phyloP scores from a whole-genome alignment of 1,140 invertebrate species.

The Achatina immaculata region DNA sequence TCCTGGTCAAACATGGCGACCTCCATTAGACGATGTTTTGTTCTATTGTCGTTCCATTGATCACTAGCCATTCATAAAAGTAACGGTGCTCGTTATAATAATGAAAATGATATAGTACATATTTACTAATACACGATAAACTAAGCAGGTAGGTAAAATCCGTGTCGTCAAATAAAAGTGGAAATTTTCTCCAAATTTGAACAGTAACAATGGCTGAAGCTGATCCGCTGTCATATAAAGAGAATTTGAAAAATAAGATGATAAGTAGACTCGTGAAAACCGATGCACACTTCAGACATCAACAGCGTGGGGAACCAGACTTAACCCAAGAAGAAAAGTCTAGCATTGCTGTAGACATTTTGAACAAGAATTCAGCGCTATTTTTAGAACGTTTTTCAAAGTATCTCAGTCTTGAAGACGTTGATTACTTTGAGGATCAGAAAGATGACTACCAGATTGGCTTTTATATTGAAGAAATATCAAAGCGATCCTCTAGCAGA shows the following conservation, averaged over 20 bases:
- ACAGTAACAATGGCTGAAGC: neutral
- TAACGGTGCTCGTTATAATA: no score
- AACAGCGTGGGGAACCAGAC: slow-evolving; percentile 83
- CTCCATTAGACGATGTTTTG: no score
- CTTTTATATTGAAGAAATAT: slow-evolving; percentile 75
- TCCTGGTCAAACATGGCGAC: no score
- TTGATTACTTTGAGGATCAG: slow-evolving; percentile 77
- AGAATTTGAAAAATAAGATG: slow-evolving; percentile 62
- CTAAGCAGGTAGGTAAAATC: no score
- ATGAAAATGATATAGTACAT: no score
- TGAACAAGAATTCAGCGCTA: slow-evolving; percentile 76
- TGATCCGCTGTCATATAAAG: neutral
- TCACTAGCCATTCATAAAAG: no score
- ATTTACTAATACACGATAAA: no score
- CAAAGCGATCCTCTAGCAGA: slow-evolving; percentile 58
- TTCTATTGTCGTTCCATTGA: no score
- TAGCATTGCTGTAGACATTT: slow-evolving; percentile 78
- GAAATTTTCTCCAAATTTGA: no score
- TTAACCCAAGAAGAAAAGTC: slow-evolving; percentile 79
- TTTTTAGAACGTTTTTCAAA: slow-evolving; percentile 84
- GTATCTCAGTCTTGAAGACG: slow-evolving; percentile 73
- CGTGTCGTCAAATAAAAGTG: no score
- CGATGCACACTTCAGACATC: slow-evolving; percentile 78
- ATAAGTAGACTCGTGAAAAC: slow-evolving; percentile 59
- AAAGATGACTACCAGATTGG: slow-evolving; percentile 75